phyloP scores from a whole-genome alignment of 2,888 invertebrate genomes.

The Philonicus albiceps region DNA sequence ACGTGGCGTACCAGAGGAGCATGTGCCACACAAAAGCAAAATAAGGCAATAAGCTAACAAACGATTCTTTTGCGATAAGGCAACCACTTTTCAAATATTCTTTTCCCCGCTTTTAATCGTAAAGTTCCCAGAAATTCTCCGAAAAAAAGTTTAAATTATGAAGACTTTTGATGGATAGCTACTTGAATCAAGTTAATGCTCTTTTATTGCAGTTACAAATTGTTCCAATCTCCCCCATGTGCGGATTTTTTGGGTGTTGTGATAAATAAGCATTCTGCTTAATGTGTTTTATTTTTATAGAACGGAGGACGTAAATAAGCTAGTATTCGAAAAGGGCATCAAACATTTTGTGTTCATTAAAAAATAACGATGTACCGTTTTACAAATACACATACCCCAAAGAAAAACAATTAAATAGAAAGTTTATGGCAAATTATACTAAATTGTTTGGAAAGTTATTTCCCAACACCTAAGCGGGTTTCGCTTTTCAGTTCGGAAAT shows the following conservation, averaged over 20 bases:
- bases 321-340: not conserved
- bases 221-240: not conserved
- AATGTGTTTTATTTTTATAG: not conserved
- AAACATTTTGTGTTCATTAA: not conserved
- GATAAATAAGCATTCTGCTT: not conserved
- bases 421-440: not conserved
- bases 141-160: constrained; percentile 30
- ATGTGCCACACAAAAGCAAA: not conserved
- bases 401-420: not conserved
- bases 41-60: not conserved
- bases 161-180: constrained; percentile 29
- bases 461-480: too few species aligned
- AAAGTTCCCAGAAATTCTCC: not conserved
- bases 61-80: constrained; percentile 4
- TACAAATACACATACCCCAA: not conserved
- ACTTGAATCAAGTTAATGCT: constrained; percentile 7
- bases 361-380: not conserved
- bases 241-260: not conserved
- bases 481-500: too few species aligned
- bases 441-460: not conserved
- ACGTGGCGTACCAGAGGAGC: not conserved
- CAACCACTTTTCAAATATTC: not conserved
- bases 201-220: constrained; percentile 34
- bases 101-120: constrained; percentile 5
- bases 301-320: not conserved